phyloP scores from a whole-genome alignment of 2,797 vertebrate genomes.

The Tiaroga cobitis region DNA sequence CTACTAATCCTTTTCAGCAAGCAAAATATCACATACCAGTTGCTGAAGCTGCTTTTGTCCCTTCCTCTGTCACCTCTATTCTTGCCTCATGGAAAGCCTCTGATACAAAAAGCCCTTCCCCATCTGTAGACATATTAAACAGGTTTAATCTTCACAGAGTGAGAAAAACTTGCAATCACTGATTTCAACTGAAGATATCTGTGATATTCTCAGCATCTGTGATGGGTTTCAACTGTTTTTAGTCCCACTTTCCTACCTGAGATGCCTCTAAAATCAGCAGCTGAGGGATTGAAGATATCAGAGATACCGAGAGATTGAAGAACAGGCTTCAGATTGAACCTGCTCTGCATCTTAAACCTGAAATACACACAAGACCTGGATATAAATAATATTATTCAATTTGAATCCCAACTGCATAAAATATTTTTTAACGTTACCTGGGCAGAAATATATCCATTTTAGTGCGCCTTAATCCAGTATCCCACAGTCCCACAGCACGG shows the following conservation, averaged over 20 bases:
- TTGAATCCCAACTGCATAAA: neutral
- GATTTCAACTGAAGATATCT: neutral
- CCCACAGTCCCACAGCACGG: conserved; percentile 80
- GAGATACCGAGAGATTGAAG: conserved; percentile 85
- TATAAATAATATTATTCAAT: neutral
- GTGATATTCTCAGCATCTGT: neutral
- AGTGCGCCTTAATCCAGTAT: conserved; percentile 78
- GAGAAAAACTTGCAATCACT: neutral
- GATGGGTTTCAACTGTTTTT: neutral
- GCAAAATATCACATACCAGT: conserved; percentile 75
- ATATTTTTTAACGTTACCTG: conserved; percentile 74
- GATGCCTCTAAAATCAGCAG: conserved; percentile 89
- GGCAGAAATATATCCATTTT: conserved; percentile 91
- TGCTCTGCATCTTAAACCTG: conserved; percentile 89
- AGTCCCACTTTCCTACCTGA: conserved; percentile 78
- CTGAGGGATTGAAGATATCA: conserved; percentile 84
- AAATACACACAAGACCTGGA: conserved; percentile 32
- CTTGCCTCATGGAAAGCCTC: conserved; percentile 87
- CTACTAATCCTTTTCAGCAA: neutral
- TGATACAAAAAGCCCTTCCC: conserved; percentile 85
- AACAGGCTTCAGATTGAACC: conserved; percentile 84
- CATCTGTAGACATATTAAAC: conserved; percentile 70
- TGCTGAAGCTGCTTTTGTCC: conserved; percentile 84
- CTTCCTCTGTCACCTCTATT: conserved; percentile 88
- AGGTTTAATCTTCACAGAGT: neutral